Conservation (phyloP, 2,113 vertebrate species). For the Cygnus atratus region DNA sequence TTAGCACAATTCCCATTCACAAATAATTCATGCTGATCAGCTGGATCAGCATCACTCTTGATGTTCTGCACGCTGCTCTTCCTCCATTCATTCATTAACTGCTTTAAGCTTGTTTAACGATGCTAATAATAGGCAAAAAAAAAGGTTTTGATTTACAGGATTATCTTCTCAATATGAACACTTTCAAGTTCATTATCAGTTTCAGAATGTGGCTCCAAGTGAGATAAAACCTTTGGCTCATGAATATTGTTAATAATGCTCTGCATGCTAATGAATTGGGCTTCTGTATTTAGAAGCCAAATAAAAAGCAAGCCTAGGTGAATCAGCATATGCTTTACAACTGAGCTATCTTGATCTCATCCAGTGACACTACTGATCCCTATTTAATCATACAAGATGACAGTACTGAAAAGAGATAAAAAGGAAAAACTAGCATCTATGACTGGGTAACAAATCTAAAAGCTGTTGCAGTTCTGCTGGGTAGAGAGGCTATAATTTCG, state of each 20-base stretch:
- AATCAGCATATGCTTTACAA: not conserved
- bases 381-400: conserved; percentile 18
- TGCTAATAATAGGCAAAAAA: not conserved
- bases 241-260: conserved; percentile 40
- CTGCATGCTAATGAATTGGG: not conserved
- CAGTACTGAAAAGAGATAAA: not conserved
- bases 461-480: not conserved
- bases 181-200: conserved; percentile 29
- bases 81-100: not conserved
- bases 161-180: not conserved
- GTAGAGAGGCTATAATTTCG: not conserved
- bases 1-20: conserved; percentile 14
- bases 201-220: conserved; percentile 4
- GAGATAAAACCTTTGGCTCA: conserved; percentile 8
- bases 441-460: not conserved
- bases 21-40: not conserved
- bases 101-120: not conserved
- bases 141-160: not conserved
- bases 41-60: not conserved
- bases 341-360: not conserved
- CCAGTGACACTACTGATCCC: not conserved
- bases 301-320: not conserved
- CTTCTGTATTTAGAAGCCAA: not conserved
- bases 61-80: not conserved
- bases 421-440: not conserved